Evolutionary conservation across 1,140 invertebrate genomes (phyloP), one percentile per base, ranked within the genome.

Genomic region (Caligus rogercresseyi): DNA sequence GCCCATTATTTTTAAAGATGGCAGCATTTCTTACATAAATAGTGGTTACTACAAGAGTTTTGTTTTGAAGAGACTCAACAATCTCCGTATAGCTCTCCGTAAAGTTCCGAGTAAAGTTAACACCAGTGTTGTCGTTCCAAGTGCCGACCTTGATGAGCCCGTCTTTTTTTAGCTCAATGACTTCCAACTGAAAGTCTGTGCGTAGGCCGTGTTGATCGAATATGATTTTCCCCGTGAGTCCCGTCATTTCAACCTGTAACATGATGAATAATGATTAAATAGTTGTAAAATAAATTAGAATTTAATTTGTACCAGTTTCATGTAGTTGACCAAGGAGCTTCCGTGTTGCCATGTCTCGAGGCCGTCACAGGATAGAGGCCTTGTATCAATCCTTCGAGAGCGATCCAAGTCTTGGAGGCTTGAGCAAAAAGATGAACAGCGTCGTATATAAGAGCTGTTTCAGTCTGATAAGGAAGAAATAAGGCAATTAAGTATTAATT

Each of bases 401-500:
- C 84, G 82, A 74, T 93, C 87, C 64, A 95, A 75, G 68, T 91
- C 87, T 70, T 91, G 85, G n/a, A 96, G 75, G 91, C 90, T 74
- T 86, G 88, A 16, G 89, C 86, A 70, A 95, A 95, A 59, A 96
- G 76, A 74, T 87, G 82, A 20, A 94, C 90, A 1, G 91, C 91
- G 71, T 97, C 93, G 71, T 94, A 96, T 79, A 94, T 89, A 53
- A 97, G 74, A 1, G 91, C 91, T 3, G 89, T 91, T 76, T 95
- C 89, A 63, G 91, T 92, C 86, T 60, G 24, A 52, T 1, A 61
- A 61, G 43, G 7, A 3, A 54, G 4, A 54, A 54, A n/a, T 7
- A 7, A 18, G 20, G 21, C 4, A 7, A 16, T 16, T 54, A 54
- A 7, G 21, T 54, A 54, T 14, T 51, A 51, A 51, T 51, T 14